Conservation (phyloP, 1,140 invertebrate species). For the Lasioglossum albipes region DNA sequence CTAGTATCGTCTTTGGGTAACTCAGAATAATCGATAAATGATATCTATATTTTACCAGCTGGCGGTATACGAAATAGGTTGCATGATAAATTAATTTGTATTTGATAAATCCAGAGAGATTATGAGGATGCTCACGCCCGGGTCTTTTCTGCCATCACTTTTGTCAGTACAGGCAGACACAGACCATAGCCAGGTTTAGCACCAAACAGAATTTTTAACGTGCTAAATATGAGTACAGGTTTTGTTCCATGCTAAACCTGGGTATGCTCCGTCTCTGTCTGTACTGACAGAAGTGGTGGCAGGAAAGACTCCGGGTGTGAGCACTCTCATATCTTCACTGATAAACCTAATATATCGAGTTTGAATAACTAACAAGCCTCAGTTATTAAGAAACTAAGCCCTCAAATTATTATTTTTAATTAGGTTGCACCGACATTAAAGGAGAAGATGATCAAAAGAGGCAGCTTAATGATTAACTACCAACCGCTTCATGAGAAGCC, state of each 20-base stretch:
- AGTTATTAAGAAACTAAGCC: too few species aligned
- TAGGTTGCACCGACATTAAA: constrained; percentile 87
- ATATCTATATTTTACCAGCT: neutral
- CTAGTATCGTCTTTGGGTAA: neutral
- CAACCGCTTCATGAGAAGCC: constrained; percentile 83
- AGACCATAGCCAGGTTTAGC: too few species aligned
- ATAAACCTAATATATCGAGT: neutral
- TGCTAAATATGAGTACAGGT: too few species aligned
- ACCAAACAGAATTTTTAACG: too few species aligned
- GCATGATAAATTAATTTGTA: neutral
- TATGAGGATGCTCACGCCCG: too few species aligned
- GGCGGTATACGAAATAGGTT: neutral
- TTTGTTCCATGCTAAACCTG: too few species aligned
- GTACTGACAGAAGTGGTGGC: too few species aligned
- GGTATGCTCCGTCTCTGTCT: too few species aligned
- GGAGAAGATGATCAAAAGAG: constrained; percentile 84
- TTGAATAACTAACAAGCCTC: neutral
- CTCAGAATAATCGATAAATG: neutral
- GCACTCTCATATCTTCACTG: too few species aligned
- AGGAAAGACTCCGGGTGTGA: too few species aligned
- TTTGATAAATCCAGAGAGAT: neutral
- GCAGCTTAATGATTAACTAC: constrained; percentile 86
- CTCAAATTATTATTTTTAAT: neutral
- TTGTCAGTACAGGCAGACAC: too few species aligned
- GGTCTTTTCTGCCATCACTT: too few species aligned